These are phyloP conservation scores for Psammodynastes pulverulentus DNA, from an alignment of 2,113 vertebrate genomes.

Conservation along the genomic window DNA sequence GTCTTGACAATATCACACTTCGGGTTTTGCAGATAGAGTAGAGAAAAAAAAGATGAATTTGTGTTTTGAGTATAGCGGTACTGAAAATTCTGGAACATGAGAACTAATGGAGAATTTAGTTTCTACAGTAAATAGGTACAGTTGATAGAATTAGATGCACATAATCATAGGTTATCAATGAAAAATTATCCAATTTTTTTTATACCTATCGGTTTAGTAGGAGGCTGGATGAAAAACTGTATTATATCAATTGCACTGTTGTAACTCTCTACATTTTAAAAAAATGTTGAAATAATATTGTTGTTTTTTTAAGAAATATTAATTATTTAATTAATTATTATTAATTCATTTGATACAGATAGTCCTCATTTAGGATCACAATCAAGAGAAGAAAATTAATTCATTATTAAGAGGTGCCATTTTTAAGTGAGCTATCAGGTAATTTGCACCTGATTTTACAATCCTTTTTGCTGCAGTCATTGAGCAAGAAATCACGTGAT, in stretches of 20 bases:
- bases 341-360: neutral
- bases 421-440: neutral
- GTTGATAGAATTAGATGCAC: neutral
- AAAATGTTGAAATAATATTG: neutral
- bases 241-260: neutral
- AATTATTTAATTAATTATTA: no score
- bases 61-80: neutral
- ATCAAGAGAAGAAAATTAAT: neutral
- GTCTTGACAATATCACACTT: neutral
- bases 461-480: neutral
- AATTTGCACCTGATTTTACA: neutral
- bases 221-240: neutral
- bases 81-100: neutral
- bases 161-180: neutral
- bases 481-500: neutral
- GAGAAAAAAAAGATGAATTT: neutral
- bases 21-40: neutral
- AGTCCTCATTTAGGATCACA: neutral
- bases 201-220: neutral
- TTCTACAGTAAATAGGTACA: neutral
- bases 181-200: neutral
- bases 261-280: neutral
- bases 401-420: neutral
- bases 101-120: neutral
- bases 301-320: neutral